Evolutionary conservation across 2,888 invertebrate genomes (phyloP).

Genomic region (Papilio protenor): DNA sequence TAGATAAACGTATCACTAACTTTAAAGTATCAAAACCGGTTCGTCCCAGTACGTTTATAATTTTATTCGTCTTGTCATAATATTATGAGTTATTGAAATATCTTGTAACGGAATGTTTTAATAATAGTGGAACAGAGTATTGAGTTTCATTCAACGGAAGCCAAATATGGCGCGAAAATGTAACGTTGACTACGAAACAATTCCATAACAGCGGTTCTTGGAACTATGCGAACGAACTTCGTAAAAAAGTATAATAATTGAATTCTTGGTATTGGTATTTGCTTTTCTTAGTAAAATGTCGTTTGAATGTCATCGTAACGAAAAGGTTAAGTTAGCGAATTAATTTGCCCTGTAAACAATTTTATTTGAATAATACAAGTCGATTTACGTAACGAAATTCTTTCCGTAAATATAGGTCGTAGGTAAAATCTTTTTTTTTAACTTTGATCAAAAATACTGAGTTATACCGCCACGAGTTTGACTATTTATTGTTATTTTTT

Average conservation of each 20-base stretch:
- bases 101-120: neutral
- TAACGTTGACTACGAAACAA: neutral
- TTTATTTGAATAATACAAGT: neutral
- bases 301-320: neutral
- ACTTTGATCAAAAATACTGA: neutral
- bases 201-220: neutral
- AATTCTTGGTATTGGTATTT: neutral
- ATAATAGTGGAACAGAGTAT: neutral
- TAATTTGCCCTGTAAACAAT: neutral
- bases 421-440: neutral
- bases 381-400: neutral
- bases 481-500: neutral
- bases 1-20: neutral
- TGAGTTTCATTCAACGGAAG: neutral
- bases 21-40: constrained; percentile 16
- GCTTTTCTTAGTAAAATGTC: neutral
- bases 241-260: neutral
- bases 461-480: neutral
- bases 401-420: neutral
- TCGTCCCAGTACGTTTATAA: neutral
- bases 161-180: neutral
- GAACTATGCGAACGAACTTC: neutral
- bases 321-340: neutral
- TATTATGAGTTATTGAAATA: constrained; percentile 2
- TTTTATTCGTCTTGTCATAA: constrained; percentile 5